These are phyloP conservation scores for Oncorhynchus mykiss DNA, from an alignment of 2,113 vertebrate genomes.

Conservation along the genomic window DNA sequence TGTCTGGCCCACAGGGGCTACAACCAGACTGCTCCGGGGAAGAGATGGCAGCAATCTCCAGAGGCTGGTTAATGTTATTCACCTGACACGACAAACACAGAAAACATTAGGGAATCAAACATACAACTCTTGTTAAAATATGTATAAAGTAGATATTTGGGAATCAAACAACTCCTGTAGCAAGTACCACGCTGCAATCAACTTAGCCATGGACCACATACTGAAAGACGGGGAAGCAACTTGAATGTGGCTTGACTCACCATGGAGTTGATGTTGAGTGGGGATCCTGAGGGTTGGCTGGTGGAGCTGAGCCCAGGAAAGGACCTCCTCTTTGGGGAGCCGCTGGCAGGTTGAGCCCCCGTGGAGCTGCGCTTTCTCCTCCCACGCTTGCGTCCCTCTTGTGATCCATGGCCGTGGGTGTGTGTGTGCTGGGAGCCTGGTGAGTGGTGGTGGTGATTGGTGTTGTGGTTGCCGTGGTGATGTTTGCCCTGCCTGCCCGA, in stretches of 20 bases:
- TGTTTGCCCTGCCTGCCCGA: slow-evolving; percentile 80
- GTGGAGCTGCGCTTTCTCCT: slow-evolving; percentile 83
- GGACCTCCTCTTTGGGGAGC: slow-evolving; percentile 89
- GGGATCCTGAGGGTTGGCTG: slow-evolving; percentile 88
- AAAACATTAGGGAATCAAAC: not conserved
- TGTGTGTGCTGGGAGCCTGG: slow-evolving; percentile 59
- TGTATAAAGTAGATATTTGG: no score
- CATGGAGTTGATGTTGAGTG: slow-evolving; percentile 96
- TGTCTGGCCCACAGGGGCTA: slow-evolving; percentile 84
- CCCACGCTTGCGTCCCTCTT: slow-evolving; percentile 88
- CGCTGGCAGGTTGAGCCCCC: slow-evolving; percentile 54
- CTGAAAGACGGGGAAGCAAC: not conserved
- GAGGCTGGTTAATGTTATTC: slow-evolving; percentile 96
- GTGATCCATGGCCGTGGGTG: slow-evolving; percentile 61
- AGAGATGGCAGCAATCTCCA: slow-evolving; percentile 98
- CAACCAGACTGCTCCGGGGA: slow-evolving; percentile 93
- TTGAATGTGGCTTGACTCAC: slow-evolving; percentile 69
- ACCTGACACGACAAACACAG: slow-evolving; percentile 73
- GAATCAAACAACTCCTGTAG: no score
- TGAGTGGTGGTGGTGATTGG: slow-evolving; percentile 48
- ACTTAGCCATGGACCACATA: not conserved
- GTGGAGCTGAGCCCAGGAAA: slow-evolving; percentile 82
- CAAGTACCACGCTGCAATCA: not conserved
- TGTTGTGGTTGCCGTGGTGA: slow-evolving; percentile 61
- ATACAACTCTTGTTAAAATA: not conserved